phyloP scores from a whole-genome alignment of 1,140 invertebrate species.

The Lepeophtheirus salmonis region DNA sequence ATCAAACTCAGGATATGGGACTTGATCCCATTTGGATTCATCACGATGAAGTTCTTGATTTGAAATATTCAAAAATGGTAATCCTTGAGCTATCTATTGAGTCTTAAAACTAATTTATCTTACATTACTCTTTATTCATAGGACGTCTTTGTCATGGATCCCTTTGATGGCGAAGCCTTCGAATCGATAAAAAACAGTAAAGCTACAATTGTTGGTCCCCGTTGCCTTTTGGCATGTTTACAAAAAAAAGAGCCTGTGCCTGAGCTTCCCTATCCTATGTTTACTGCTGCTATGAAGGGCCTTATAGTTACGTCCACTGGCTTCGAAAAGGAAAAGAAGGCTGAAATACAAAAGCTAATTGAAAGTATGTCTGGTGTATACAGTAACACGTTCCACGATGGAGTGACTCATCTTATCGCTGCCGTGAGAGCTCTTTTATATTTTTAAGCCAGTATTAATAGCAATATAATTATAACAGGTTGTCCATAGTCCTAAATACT shows the following conservation, averaged over 20 bases:
- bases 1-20: neutral
- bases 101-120: too few relatives aligned
- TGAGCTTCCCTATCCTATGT: constrained; percentile 48
- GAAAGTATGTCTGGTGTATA: constrained; percentile 64
- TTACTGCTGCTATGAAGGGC: constrained; percentile 56
- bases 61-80: neutral
- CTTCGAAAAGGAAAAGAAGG: constrained; percentile 40
- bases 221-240: constrained; percentile 53
- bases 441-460: too few relatives aligned
- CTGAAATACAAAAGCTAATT: constrained; percentile 44
- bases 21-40: neutral
- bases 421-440: constrained; percentile 30
- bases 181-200: constrained; percentile 31
- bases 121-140: neutral
- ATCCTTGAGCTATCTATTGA: too few relatives aligned
- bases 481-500: constrained; percentile 49
- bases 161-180: constrained; percentile 47
- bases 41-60: neutral
- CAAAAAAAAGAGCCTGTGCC: constrained; percentile 49
- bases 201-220: constrained; percentile 46
- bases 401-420: constrained; percentile 62
- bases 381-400: constrained; percentile 43
- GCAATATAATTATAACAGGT: too few relatives aligned
- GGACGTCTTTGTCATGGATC: constrained; percentile 51
- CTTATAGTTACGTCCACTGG: constrained; percentile 51